Percentiles rank a stretch among this genome's conserved stretches.
phyloP scores from a whole-genome alignment of 2,888 invertebrate species.

The Odontocolon sp. region DNA sequence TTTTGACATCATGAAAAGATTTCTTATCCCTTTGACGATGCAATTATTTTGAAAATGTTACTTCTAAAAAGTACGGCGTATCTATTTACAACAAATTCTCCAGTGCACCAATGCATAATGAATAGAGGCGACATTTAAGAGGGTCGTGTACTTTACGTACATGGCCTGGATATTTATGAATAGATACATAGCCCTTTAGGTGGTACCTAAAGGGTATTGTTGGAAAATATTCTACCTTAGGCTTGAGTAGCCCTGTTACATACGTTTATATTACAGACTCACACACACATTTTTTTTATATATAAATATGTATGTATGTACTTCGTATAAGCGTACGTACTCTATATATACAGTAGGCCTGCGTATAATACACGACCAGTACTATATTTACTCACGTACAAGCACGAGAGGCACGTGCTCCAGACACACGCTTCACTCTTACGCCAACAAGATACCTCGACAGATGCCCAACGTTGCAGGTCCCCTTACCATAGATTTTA shows the following conservation, averaged over 20 bases:
- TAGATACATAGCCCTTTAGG: slow-evolving; percentile 25
- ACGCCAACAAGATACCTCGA: slow-evolving; percentile 49
- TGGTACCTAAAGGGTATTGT: slow-evolving; percentile 44
- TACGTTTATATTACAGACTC: too few relatives aligned
- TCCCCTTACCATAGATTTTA: slow-evolving; percentile 39
- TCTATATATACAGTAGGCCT: slow-evolving; percentile 11
- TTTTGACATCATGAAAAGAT: too few relatives aligned
- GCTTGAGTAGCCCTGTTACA: slow-evolving; percentile 19
- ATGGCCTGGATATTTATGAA: slow-evolving; percentile 51
- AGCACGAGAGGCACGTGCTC: slow-evolving; percentile 65
- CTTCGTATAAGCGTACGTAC: background rate
- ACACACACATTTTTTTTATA: too few relatives aligned
- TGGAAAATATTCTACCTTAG: slow-evolving; percentile 36
- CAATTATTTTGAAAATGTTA: too few relatives aligned
- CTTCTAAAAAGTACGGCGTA: too few relatives aligned
- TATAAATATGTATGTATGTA: slow-evolving; percentile 23
- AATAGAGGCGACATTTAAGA: slow-evolving; percentile 29
- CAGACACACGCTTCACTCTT: slow-evolving; percentile 62
- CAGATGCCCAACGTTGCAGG: slow-evolving; percentile 54
- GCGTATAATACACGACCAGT: slow-evolving; percentile 27
- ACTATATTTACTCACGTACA: slow-evolving; percentile 59
- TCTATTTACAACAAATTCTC: slow-evolving; percentile 24
- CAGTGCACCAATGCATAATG: slow-evolving; percentile 31
- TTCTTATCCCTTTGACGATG: too few relatives aligned
- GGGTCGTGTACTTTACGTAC: slow-evolving; percentile 38